A percentile compares a stretch with the other conserved stretches of the same genome.
Evolutionary conservation across 2,888 invertebrate species (phyloP).

Genomic region (Notodonta ziczac): DNA sequence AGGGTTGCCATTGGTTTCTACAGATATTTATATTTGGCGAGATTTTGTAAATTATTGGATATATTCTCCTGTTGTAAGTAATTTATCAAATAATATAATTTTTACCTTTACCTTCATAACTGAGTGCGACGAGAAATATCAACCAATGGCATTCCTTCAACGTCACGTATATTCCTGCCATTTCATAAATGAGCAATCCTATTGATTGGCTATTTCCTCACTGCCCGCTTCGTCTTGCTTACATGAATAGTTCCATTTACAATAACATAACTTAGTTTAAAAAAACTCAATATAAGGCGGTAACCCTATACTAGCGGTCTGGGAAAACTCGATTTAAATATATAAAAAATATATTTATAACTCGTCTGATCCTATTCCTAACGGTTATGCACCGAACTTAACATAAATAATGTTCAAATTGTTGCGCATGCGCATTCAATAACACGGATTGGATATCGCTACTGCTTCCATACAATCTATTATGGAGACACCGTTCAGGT

Average conservation of each 20-base stretch:
- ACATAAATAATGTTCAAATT: constrained; percentile 62
- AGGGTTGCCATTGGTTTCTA: background rate
- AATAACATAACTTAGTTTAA: background rate
- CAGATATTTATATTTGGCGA: too few relatives aligned
- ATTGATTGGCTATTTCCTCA: too few relatives aligned
- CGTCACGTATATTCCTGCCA: too few relatives aligned
- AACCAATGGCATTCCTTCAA: too few relatives aligned
- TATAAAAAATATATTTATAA: constrained; percentile 48
- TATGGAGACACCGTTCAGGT: background rate
- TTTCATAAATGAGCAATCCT: too few relatives aligned
- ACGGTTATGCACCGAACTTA: constrained; percentile 49
- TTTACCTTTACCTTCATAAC: too few relatives aligned
- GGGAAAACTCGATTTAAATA: constrained; percentile 31
- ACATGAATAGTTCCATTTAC: too few relatives aligned
- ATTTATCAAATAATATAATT: too few relatives aligned
- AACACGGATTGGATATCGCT: constrained; percentile 56
- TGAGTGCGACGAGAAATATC: too few relatives aligned
- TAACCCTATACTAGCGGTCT: constrained; percentile 14
- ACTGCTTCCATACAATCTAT: constrained; percentile 39
- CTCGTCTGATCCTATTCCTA: constrained; percentile 55
- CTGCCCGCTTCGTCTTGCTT: too few relatives aligned
- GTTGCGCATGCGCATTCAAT: constrained; percentile 49
- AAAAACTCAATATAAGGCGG: background rate
- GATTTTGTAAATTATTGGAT: too few relatives aligned
- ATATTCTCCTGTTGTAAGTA: too few relatives aligned